Evolutionary conservation across 2,888 invertebrate genomes (phyloP).

Genomic region (Physocephala rufipes): DNA sequence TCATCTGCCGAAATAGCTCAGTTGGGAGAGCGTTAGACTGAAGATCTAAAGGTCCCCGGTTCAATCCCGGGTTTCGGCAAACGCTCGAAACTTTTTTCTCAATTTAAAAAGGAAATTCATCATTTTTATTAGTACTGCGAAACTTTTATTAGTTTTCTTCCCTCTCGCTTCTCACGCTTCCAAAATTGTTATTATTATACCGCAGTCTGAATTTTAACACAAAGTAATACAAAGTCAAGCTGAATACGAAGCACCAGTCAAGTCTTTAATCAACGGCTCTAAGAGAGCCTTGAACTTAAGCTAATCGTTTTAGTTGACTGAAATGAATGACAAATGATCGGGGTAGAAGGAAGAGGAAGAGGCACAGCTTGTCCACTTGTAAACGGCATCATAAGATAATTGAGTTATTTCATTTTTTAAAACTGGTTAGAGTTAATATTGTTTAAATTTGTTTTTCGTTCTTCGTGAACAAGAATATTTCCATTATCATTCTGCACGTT

Average conservation of each 20-base stretch:
- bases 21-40: conserved; percentile 84
- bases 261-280: background rate
- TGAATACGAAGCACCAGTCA: background rate
- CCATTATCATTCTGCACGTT: too few relatives aligned
- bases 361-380: background rate
- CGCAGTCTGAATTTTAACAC: too few relatives aligned
- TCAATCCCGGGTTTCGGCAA: conserved; percentile 79
- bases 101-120: too few relatives aligned
- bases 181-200: too few relatives aligned
- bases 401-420: conserved; percentile 4
- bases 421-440: conserved; percentile 12
- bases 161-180: too few relatives aligned
- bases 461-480: too few relatives aligned
- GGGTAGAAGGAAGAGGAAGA: background rate
- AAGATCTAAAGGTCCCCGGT: conserved; percentile 81
- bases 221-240: background rate
- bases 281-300: conserved; percentile 11
- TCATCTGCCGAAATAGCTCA: conserved; percentile 77
- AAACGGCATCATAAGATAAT: conserved; percentile 1
- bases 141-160: too few relatives aligned
- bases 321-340: background rate
- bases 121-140: background rate
- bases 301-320: too few relatives aligned
- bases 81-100: background rate
- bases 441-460: too few relatives aligned